Conservation (phyloP, 2,113 vertebrate species). For the Barnardius zonarius region DNA sequence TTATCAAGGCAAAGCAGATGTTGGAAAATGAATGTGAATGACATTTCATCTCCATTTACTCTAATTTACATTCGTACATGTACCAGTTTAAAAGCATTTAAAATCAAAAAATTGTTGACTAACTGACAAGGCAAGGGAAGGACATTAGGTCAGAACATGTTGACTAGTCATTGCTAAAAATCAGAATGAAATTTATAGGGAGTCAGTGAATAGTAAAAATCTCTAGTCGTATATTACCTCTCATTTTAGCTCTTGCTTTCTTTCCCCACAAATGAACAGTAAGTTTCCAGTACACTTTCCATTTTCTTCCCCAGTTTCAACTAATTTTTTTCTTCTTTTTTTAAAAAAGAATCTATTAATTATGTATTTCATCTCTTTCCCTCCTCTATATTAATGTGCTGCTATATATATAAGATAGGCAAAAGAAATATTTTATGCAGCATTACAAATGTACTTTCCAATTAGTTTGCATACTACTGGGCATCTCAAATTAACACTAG, state of each 20-base stretch:
- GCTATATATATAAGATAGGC: neutral
- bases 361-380: neutral
- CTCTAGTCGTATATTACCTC: neutral
- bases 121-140: constrained; percentile 14
- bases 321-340: neutral
- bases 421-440: neutral
- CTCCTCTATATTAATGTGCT: neutral
- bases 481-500: neutral
- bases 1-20: neutral
- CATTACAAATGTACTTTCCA: neutral
- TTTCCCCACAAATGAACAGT: neutral
- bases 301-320: neutral
- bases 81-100: neutral
- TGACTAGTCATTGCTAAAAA: neutral
- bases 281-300: neutral
- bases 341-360: neutral
- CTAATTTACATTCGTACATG: neutral
- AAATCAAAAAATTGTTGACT: constrained; percentile 2
- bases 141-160: neutral
- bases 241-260: neutral
- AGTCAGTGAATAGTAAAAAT: neutral
- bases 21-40: neutral
- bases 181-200: neutral
- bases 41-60: neutral
- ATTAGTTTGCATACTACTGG: neutral